Evolutionary conservation across 2,888 invertebrate species (phyloP), one percentile per base, ranked within the genome.

Genomic region (Heliconius charithonia): DNA sequence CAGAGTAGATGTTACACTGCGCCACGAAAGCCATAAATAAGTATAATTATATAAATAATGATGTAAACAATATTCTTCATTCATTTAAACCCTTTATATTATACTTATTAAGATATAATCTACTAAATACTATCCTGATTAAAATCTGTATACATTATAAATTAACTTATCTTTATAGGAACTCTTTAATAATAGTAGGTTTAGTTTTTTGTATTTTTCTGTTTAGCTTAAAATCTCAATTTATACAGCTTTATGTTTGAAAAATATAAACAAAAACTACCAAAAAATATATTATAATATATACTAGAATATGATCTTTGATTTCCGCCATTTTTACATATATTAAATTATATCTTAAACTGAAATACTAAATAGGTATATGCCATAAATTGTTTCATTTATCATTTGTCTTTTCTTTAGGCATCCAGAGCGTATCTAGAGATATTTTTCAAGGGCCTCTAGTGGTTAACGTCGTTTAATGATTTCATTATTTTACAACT

Each of bases 81-180:
- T 22, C 19, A 51, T 51, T 51, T 51, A 22, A 51, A 51, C 51
- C 19, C 7, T 51, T 67, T 37, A 41, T n/a, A 41, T n/a, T 7
- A 4, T 37, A 37, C 13, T n/a, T 13, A n/a, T 41, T 67, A 41
- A 37, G 67, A 67, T 67, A 13, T 13, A 41, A 67, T 41, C 37
- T 13, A 37, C 67, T 67, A 67, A 67, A 37, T 37, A 67, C 67
- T 67, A 13, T 13, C 37, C 37, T 67, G 37, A 67, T 67, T 37
- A 37, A n/a, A 10, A 67, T 67, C 67, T 37, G 37, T 67, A 67
- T 37, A 67, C 22, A 37, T 22, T 67, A 67, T 67, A 22, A 66
- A 37, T 37, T 37, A 22, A 22, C 1, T 37, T 66, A 66, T 37
- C 66, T 66, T 22, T 37, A 32, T 37, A 37, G 66, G 32, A 66